These are phyloP conservation scores for Dendrocincla tyrannina DNA, from an alignment of 2,797 vertebrate species.

Conservation along the genomic window DNA sequence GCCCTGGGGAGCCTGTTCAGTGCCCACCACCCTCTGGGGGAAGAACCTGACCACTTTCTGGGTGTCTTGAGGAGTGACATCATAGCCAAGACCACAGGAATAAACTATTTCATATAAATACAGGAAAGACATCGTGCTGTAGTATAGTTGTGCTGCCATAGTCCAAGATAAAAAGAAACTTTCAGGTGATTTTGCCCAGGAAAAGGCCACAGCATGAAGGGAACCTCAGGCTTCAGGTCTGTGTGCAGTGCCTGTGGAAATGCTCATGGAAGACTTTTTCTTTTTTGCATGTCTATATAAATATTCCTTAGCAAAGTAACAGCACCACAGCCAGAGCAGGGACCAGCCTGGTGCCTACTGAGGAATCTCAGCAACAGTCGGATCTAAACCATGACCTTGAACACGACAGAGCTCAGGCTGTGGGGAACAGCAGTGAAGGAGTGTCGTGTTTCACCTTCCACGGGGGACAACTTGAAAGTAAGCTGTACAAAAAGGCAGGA, in stretches of 20 bases:
- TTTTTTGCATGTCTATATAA: not conserved
- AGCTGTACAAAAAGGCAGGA: not conserved
- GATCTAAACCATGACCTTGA: not conserved
- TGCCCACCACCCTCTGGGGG: not conserved
- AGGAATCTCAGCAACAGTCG: not conserved
- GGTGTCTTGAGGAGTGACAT: not conserved
- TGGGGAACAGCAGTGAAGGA: not conserved
- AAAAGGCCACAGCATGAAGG: not conserved
- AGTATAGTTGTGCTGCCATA: not conserved
- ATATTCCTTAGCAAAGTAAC: not conserved
- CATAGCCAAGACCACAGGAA: not conserved
- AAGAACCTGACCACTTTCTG: not conserved
- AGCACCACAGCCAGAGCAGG: not conserved
- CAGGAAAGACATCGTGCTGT: not conserved
- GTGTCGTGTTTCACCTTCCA: not conserved
- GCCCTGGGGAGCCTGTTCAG: not conserved
- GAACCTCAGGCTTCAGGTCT: accelerated
- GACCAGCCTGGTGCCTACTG: not conserved
- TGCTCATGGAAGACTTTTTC: not conserved
- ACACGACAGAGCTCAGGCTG: not conserved
- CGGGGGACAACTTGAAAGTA: not conserved
- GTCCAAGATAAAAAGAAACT: not conserved
- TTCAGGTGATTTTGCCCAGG: not conserved
- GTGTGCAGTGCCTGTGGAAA: not conserved
- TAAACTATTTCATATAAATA: not conserved